Conservation (phyloP, 2,888 invertebrate species). For the Micoletzkya japonica region DNA sequence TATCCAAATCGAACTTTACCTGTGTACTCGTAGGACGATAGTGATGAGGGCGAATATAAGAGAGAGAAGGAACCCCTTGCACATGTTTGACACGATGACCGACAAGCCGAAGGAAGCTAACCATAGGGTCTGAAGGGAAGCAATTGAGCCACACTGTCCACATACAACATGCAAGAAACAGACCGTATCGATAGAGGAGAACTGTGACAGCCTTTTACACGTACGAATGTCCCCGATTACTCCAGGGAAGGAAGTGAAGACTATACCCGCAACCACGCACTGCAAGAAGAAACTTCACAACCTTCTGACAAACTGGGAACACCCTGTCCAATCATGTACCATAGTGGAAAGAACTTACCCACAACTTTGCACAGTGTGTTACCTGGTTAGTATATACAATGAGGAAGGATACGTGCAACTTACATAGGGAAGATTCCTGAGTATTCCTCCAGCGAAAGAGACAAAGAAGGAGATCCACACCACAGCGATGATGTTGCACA, state of each 20-base stretch:
- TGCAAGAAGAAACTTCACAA: background rate
- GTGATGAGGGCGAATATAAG: conserved; percentile 4
- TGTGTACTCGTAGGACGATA: conserved; percentile 17
- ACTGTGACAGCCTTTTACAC: background rate
- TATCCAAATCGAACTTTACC: conserved; percentile 4
- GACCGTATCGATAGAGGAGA: conserved; percentile 15
- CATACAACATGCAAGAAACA: background rate
- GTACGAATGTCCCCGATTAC: conserved; percentile 6
- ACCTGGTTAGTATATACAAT: background rate
- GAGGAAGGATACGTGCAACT: background rate
- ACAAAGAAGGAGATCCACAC: conserved; percentile 18
- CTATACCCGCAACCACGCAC: conserved; percentile 21
- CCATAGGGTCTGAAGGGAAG: conserved; percentile 19
- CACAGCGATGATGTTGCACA: conserved; percentile 17
- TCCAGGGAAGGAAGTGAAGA: conserved; percentile 27
- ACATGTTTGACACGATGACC: conserved; percentile 15
- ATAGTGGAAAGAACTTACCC: background rate
- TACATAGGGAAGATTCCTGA: conserved; percentile 16
- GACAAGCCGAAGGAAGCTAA: background rate
- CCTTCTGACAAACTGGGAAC: background rate
- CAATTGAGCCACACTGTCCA: background rate
- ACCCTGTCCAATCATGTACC: background rate
- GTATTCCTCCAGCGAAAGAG: conserved; percentile 23
- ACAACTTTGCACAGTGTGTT: background rate
- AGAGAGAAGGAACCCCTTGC: conserved; percentile 14